phyloP scores from a whole-genome alignment of 1,140 invertebrate species.

The Hypothenemus hampei region DNA sequence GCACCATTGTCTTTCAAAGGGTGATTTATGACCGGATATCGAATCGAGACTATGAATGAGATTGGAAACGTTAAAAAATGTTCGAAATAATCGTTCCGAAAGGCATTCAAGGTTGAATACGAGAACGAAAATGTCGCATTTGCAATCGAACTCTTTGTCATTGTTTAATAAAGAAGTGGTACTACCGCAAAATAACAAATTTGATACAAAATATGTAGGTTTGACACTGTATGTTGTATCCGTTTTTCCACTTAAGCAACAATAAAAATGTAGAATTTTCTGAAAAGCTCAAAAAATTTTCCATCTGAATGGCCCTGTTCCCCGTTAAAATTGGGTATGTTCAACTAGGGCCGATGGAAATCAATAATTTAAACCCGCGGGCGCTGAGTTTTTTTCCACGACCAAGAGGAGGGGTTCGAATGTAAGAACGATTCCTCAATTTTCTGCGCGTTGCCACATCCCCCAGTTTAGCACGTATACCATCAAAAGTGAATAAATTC shows the following conservation, averaged over 20 bases:
- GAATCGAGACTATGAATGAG: conserved; percentile 10
- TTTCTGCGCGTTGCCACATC: conserved; percentile 1
- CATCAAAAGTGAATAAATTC: not conserved
- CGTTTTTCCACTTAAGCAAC: too few relatives aligned
- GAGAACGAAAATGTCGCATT: too few relatives aligned
- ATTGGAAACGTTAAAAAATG: too few relatives aligned
- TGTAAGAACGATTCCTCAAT: conserved; percentile 12
- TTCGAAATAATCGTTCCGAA: too few relatives aligned
- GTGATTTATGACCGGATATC: conserved; percentile 16
- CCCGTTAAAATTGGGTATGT: conserved; percentile 3
- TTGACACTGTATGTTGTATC: too few relatives aligned
- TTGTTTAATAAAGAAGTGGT: too few relatives aligned
- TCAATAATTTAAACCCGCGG: conserved; percentile 21
- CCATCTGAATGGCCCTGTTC: not conserved
- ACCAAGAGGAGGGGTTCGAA: not conserved
- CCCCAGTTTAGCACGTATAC: not conserved
- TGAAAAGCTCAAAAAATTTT: not conserved
- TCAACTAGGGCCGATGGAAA: conserved; percentile 7
- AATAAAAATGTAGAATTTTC: too few relatives aligned
- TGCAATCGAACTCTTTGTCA: too few relatives aligned
- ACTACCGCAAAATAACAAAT: too few relatives aligned
- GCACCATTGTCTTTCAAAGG: conserved; percentile 22
- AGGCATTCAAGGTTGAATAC: too few relatives aligned
- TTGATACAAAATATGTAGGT: too few relatives aligned
- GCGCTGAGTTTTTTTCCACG: conserved; percentile 10